Evolutionary conservation across 2,113 vertebrate species (phyloP), one percentile per base, ranked within the genome.

Genomic region (Loxodonta africana): DNA sequence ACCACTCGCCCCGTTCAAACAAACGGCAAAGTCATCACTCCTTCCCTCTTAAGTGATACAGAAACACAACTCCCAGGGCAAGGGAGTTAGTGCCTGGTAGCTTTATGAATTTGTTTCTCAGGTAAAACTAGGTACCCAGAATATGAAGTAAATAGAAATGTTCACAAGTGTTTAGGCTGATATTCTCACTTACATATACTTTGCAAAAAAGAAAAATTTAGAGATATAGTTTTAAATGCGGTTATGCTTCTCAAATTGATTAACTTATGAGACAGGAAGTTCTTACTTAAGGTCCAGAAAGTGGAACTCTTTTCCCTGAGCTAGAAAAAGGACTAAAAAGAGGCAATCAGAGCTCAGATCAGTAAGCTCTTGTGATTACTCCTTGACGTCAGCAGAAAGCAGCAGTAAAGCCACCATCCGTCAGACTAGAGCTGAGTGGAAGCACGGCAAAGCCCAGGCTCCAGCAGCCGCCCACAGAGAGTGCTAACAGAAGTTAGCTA

Each of bases 201-300:
- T 77, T 74, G 51, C 53, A 93, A 92, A 83, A 44, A 94, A 77
- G 82, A 88, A 0, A n/a, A 53, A 91, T 88, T 91, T 48, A 88
- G 2, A 95, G 21, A n/a, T 80, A 57, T 65, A 73, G 46, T 11
- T 69, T 92, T 86, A 53, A 95, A 94, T 94, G 44, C 67, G 77
- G 23, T 3, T 89, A 5, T 84, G 44, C 44, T 88, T 95, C 71
- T 82, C 63, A 90, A 95, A 94, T 8, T 37, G 63, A 0, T 57
- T 77, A 83, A 93, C 28, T 95, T 93, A 44, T 92, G 3, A 78
- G 11, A 26, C 18, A 63, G 3, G 37, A 76, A 96, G 76, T 89
- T 88, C 51, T 97, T 85, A 96, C 7, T 89, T 93, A 83, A 26
- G 46, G n/a, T 51, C 37, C 15, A 88, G 25, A 94, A 88, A 88